phyloP scores from a whole-genome alignment of 2,888 invertebrate species.

The Petrolisthes cinctipes region DNA sequence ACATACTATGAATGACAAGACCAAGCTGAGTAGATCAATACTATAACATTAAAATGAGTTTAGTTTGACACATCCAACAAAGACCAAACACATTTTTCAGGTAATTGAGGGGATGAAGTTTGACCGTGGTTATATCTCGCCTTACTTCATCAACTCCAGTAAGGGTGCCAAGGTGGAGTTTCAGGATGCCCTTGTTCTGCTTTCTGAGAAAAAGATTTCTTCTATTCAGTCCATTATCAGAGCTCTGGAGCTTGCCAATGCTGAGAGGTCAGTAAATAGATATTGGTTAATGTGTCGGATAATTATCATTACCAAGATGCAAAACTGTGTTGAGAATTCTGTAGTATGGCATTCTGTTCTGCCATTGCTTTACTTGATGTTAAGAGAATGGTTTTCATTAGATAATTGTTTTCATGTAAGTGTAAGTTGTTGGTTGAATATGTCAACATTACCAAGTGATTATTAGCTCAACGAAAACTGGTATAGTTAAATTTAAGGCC shows the following conservation, averaged over 20 bases:
- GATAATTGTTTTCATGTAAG: too few relatives aligned
- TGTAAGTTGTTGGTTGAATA: too few relatives aligned
- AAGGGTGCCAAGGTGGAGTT: slow-evolving; percentile 99
- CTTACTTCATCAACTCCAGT: slow-evolving; percentile 98
- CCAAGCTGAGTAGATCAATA: neutral
- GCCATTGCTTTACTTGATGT: too few relatives aligned
- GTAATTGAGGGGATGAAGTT: slow-evolving; percentile 95
- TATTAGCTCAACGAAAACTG: too few relatives aligned
- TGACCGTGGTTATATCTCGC: slow-evolving; percentile 98
- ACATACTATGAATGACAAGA: slow-evolving; percentile 12
- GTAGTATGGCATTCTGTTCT: too few relatives aligned
- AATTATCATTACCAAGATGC: too few relatives aligned
- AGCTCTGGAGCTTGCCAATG: slow-evolving; percentile 93
- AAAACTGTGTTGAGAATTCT: neutral
- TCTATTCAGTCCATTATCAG: slow-evolving; percentile 97
- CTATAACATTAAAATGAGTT: too few relatives aligned
- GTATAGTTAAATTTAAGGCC: too few relatives aligned
- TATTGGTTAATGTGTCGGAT: neutral
- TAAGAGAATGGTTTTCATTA: too few relatives aligned
- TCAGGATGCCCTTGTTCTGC: slow-evolving; percentile 92
- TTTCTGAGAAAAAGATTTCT: slow-evolving; percentile 98
- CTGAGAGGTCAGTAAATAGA: slow-evolving; percentile 48
- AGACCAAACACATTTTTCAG: slow-evolving; percentile 18
- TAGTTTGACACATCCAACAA: too few relatives aligned
- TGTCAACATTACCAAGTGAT: too few relatives aligned